Conservation (phyloP, 2,888 invertebrate species). For the Drymonia ruficornis region DNA sequence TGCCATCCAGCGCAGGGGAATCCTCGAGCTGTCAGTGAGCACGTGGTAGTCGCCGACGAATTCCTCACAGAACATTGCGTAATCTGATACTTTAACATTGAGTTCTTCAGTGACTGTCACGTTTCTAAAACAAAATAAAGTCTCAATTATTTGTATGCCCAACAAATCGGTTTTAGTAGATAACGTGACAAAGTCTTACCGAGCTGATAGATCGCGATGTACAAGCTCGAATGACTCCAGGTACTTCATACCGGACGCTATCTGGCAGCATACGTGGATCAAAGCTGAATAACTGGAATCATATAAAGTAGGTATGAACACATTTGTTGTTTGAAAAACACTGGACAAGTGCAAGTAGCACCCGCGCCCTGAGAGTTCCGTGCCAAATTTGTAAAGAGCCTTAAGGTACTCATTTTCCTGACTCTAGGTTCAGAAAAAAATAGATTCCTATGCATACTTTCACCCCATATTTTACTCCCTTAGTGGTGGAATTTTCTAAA, state of each 20-base stretch:
- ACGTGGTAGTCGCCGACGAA: slow-evolving; percentile 93
- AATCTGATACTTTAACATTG: slow-evolving; percentile 92
- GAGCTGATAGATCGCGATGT: slow-evolving; percentile 94
- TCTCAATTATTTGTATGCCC: neutral
- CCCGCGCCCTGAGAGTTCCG: too few relatives aligned
- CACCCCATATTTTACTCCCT: too few relatives aligned
- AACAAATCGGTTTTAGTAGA: too few relatives aligned
- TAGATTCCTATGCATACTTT: too few relatives aligned
- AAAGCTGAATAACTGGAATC: slow-evolving; percentile 91
- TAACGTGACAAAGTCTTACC: slow-evolving; percentile 74
- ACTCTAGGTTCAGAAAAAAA: too few relatives aligned
- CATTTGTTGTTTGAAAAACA: slow-evolving; percentile 3
- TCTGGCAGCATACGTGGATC: slow-evolving; percentile 94
- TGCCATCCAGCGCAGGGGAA: slow-evolving; percentile 97
- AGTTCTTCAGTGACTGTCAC: slow-evolving; percentile 93
- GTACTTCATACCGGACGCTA: slow-evolving; percentile 97
- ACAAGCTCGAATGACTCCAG: slow-evolving; percentile 95
- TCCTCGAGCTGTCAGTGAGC: slow-evolving; percentile 91
- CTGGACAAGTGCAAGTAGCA: too few relatives aligned
- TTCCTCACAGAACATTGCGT: slow-evolving; percentile 93
- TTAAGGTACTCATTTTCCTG: too few relatives aligned
- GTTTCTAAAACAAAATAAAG: slow-evolving; percentile 85
- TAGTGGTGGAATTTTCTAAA: too few relatives aligned
- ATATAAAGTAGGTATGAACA: slow-evolving; percentile 20
- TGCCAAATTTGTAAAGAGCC: too few relatives aligned